Percentiles rank a stretch among this genome's conserved stretches.
Evolutionary conservation across 2,888 invertebrate genomes (phyloP).

Genomic region (Plagodis dolabraria): DNA sequence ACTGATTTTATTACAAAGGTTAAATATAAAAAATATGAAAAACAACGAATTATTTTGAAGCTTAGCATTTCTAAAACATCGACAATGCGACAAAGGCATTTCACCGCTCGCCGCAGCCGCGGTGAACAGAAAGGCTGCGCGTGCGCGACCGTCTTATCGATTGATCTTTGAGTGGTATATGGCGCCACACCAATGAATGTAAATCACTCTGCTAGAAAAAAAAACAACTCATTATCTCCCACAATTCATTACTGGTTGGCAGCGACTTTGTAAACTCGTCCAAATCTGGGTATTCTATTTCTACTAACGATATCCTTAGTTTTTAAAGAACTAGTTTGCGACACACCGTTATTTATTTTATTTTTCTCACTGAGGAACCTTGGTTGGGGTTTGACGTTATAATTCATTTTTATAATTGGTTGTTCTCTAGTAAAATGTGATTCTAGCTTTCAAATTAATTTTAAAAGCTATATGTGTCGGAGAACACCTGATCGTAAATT

Average conservation of each 20-base stretch:
- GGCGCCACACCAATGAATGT: slow-evolving; percentile 62
- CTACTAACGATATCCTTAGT: not conserved
- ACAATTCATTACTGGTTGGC: slow-evolving; percentile 43
- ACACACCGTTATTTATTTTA: slow-evolving; percentile 17
- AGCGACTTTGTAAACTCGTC: slow-evolving; percentile 13
- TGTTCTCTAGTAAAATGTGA: slow-evolving; percentile 18
- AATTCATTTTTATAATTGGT: slow-evolving; percentile 25
- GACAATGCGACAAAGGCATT: slow-evolving; percentile 41
- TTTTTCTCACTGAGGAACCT: slow-evolving; percentile 17
- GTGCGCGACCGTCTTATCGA: slow-evolving; percentile 52
- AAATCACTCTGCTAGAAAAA: slow-evolving; percentile 60
- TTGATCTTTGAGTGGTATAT: slow-evolving; percentile 54
- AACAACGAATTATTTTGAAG: not conserved
- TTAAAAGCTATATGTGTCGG: not conserved
- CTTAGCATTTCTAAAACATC: slow-evolving; percentile 23
- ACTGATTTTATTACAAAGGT: no score
- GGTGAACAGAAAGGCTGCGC: slow-evolving; percentile 45
- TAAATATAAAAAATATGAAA: not conserved
- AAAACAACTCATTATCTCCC: slow-evolving; percentile 46
- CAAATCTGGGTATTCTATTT: no score
- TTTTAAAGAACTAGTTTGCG: slow-evolving; percentile 25
- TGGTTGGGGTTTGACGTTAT: slow-evolving; percentile 23
- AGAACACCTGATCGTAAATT: not conserved
- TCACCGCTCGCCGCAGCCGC: slow-evolving; percentile 16
- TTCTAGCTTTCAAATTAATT: slow-evolving; percentile 12